Conservation (phyloP, 2,888 invertebrate species). For the Oscheius sp. region DNA sequence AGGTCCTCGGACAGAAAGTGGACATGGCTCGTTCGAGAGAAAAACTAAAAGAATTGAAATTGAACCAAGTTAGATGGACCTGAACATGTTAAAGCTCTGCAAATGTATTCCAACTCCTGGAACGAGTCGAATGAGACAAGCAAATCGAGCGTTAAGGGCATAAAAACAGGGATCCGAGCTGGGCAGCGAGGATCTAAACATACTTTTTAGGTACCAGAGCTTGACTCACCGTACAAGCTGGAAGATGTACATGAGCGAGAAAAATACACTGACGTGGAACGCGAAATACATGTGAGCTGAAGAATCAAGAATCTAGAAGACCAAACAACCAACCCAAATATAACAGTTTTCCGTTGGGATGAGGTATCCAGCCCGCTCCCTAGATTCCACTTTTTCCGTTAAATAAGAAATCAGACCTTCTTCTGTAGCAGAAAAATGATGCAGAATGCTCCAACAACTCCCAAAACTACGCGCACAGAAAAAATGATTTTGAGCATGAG, state of each 20-base stretch:
- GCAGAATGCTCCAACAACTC: too few relatives aligned
- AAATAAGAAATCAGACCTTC: too few relatives aligned
- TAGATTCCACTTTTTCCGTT: too few relatives aligned
- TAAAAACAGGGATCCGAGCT: slow-evolving; percentile 3
- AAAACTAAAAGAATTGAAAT: background rate
- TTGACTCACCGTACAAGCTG: slow-evolving; percentile 1
- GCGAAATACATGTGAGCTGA: slow-evolving; percentile 4
- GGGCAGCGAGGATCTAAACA: background rate
- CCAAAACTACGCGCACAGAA: too few relatives aligned
- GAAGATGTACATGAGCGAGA: background rate
- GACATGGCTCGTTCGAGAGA: slow-evolving; percentile 5
- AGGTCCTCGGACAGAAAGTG: background rate
- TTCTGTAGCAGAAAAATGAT: too few relatives aligned
- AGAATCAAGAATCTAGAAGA: too few relatives aligned
- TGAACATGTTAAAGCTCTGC: slow-evolving; percentile 8
- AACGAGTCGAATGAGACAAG: background rate
- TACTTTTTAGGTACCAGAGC: background rate
- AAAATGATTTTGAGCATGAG: too few relatives aligned
- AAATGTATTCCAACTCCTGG: background rate
- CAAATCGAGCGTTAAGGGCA: background rate
- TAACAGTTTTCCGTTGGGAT: background rate
- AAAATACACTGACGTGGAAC: background rate
- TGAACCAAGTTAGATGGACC: too few relatives aligned
- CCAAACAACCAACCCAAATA: background rate
- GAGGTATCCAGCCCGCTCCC: slow-evolving; percentile 1